Percentiles rank a stretch among this genome's conserved stretches.
Evolutionary conservation across 2,113 vertebrate species (phyloP).

Genomic region (Pristiophorus japonicus): DNA sequence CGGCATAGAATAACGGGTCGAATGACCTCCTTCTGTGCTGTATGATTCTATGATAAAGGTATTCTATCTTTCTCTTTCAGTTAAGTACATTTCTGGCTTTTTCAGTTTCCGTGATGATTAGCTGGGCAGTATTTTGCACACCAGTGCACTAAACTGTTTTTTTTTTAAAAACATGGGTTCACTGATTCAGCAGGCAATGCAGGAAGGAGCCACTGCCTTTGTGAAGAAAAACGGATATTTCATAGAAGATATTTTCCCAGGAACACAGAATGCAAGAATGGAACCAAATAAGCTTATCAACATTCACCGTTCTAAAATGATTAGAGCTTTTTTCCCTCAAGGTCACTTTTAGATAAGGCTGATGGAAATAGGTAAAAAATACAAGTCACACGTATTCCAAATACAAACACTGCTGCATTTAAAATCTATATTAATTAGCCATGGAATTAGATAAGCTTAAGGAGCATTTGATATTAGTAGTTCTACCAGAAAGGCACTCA

Average conservation of each 20-base stretch:
- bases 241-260: background rate
- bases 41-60: background rate
- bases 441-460: background rate
- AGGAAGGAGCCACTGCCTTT: background rate
- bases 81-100: background rate
- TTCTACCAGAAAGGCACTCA: background rate
- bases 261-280: background rate
- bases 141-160: background rate
- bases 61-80: background rate
- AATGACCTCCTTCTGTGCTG: background rate
- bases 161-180: background rate
- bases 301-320: background rate
- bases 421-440: background rate
- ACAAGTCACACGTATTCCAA: background rate
- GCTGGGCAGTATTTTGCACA: background rate
- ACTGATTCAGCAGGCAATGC: background rate
- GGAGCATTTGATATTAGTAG: background rate
- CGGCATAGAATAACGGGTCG: background rate
- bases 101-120: background rate
- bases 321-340: background rate
- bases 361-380: background rate
- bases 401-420: background rate
- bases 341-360: constrained; percentile 8
- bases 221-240: background rate
- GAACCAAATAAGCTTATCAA: background rate